These are phyloP conservation scores for Hydroisotoma schaefferi DNA, from an alignment of 2,888 invertebrate species.

Conservation along the genomic window DNA sequence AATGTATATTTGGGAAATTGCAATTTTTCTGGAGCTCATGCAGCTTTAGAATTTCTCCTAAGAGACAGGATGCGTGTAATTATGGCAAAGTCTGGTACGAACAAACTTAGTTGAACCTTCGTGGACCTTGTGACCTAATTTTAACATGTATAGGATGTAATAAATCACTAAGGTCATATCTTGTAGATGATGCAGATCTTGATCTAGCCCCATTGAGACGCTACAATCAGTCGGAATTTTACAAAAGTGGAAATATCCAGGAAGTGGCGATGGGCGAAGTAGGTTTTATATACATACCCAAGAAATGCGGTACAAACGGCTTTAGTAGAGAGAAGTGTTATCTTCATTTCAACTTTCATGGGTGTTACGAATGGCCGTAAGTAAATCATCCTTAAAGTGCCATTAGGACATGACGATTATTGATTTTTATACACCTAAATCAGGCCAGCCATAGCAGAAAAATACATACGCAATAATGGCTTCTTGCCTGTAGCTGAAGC, in stretches of 20 bases:
- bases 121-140: no score
- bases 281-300: slow-evolving; percentile 42
- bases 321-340: slow-evolving; percentile 19
- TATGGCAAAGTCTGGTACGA: no score
- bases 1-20: slow-evolving; percentile 42
- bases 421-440: slow-evolving; percentile 8
- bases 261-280: slow-evolving; percentile 38
- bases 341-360: slow-evolving; percentile 45
- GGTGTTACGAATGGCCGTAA: slow-evolving; percentile 46
- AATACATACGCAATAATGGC: slow-evolving; percentile 38
- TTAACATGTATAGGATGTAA: no score
- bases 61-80: slow-evolving; percentile 16
- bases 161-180: no score
- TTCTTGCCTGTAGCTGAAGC: slow-evolving; percentile 41
- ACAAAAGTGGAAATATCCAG: slow-evolving; percentile 25
- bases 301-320: slow-evolving; percentile 16
- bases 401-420: background rate
- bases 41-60: slow-evolving; percentile 32
- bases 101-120: no score
- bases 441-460: slow-evolving; percentile 32
- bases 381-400: no score
- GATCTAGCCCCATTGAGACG: slow-evolving; percentile 18
- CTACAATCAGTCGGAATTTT: slow-evolving; percentile 43
- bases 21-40: slow-evolving; percentile 35
- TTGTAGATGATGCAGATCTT: no score